A percentile compares a stretch with the other conserved stretches of the same genome.
Evolutionary conservation across 2,888 invertebrate genomes (phyloP).

Genomic region (Pterostichus madidus): DNA sequence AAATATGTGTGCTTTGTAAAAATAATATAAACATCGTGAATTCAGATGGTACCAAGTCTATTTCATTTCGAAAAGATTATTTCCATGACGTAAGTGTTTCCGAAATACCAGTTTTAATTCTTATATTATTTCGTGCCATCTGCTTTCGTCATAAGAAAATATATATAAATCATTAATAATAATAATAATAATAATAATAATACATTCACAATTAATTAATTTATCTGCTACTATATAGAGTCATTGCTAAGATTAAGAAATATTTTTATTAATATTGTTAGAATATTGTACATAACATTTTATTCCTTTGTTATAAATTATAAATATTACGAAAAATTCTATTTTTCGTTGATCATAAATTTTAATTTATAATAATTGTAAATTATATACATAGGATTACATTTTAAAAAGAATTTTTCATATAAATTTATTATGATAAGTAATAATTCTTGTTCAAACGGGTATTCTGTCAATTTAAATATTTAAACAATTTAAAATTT

Average conservation of each 20-base stretch:
- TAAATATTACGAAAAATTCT: neutral
- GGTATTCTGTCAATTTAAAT: neutral
- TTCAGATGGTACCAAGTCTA: conserved; percentile 30
- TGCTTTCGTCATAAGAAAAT: conserved; percentile 42
- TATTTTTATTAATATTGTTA: conserved; percentile 62
- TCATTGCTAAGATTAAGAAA: conserved; percentile 51
- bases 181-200: conserved; percentile 51
- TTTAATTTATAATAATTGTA: neutral
- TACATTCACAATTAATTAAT: conserved; percentile 60
- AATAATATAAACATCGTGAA: conserved; percentile 39
- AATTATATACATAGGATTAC: neutral
- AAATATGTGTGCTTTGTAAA: conserved; percentile 55
- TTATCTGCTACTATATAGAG: conserved; percentile 48
- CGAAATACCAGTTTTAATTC: too few relatives aligned
- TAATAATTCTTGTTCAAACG: neutral
- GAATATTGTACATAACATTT: conserved; percentile 55
- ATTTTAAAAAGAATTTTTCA: neutral
- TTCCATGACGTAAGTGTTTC: too few relatives aligned
- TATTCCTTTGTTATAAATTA: conserved; percentile 65
- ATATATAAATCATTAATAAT: conserved; percentile 59
- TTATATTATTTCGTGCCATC: conserved; percentile 35
- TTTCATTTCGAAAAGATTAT: too few relatives aligned
- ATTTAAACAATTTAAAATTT: too few relatives aligned
- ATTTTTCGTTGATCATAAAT: neutral
- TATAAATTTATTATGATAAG: neutral